These are phyloP conservation scores for Halichoeres trimaculatus DNA, from an alignment of 2,113 vertebrate species.

Conservation along the genomic window DNA sequence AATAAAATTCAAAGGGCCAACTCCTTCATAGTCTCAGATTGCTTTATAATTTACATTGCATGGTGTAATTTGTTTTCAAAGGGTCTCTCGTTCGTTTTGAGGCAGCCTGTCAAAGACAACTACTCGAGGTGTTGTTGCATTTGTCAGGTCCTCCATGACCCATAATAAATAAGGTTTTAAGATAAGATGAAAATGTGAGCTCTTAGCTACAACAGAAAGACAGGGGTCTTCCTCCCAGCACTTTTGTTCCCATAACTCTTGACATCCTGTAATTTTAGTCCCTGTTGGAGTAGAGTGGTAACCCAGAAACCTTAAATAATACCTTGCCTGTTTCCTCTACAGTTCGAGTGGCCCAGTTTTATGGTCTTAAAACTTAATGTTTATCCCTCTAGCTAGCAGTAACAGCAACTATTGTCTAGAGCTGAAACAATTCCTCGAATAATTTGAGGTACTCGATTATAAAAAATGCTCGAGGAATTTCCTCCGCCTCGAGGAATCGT, in stretches of 20 bases:
- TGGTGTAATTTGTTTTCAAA: slow-evolving; percentile 43
- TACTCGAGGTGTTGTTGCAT: slow-evolving; percentile 24
- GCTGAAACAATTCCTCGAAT: no score
- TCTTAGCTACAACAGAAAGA: neutral
- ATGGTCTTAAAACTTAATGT: slow-evolving; percentile 64
- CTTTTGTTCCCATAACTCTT: slow-evolving; percentile 70
- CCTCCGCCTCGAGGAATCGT: no score
- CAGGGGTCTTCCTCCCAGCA: slow-evolving; percentile 22
- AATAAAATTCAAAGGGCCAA: neutral
- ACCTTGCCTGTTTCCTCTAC: slow-evolving; percentile 51
- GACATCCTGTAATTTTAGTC: slow-evolving; percentile 77
- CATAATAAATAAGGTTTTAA: neutral
- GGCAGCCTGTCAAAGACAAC: slow-evolving; percentile 3
- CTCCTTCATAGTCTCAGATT: slow-evolving; percentile 13
- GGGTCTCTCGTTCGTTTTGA: slow-evolving; percentile 1
- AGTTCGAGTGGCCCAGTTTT: slow-evolving; percentile 41
- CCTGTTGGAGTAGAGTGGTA: slow-evolving; percentile 52
- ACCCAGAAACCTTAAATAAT: slow-evolving; percentile 61
- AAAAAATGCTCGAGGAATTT: neutral
- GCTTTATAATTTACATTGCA: slow-evolving; percentile 20
- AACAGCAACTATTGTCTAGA: slow-evolving; percentile 30
- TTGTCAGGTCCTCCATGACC: slow-evolving; percentile 24
- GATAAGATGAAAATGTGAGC: slow-evolving; percentile 47
- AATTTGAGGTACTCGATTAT: no score
- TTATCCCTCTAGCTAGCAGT: slow-evolving; percentile 48